Evolutionary conservation across 2,113 vertebrate genomes (phyloP), one percentile per base, ranked within the genome.

Genomic region (Indri indri): DNA sequence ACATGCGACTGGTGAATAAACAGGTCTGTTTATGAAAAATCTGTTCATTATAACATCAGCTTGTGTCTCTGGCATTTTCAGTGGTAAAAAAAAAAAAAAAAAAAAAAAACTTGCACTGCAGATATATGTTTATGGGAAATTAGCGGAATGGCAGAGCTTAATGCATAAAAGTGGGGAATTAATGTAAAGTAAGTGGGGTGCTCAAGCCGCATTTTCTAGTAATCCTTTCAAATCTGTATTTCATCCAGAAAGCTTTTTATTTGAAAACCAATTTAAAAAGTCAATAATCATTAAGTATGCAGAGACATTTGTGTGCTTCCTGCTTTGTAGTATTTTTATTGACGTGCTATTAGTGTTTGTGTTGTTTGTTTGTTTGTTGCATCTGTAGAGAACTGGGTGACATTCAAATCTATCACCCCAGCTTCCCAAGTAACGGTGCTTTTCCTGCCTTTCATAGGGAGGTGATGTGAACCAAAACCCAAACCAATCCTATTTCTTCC

Each of bases 201-300:
- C 82, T 95, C 65, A 50, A 85, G 68, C 54, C 22, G 3, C 17
- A 10, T 93, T 66, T 74, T 91, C 65, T 54, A 85, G 90, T 77
- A 90, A 96, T 79, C 92, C 76, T 90, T 54, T 93, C 80, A 88
- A 88, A 92, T 61, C 93, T 81, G 71, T 81, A 68, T 87, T 90
- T 90, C 92, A 83, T 88, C 86, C 90, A 94, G 94, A 96, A 98
- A 97, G n/a, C 42, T 92, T 97, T 97, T 97, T 52, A 88, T 97
- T 96, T 96, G 96, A 95, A 97, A 98, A 70, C 76, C 6, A 4
- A 84, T n/a, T 95, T 90, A 57, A 91, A 92, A 97, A 97, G 94
- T 98, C 97, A 96, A 97, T 98, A 97, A 96, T 68, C 85, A 97
- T 98, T 97, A 98, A 98, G 97, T 95, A 98, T 97, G 96, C 81